A percentile compares a stretch with the other conserved stretches of the same genome.
phyloP scores from a whole-genome alignment of 2,113 vertebrate genomes.

The Callopanchax toddi region DNA sequence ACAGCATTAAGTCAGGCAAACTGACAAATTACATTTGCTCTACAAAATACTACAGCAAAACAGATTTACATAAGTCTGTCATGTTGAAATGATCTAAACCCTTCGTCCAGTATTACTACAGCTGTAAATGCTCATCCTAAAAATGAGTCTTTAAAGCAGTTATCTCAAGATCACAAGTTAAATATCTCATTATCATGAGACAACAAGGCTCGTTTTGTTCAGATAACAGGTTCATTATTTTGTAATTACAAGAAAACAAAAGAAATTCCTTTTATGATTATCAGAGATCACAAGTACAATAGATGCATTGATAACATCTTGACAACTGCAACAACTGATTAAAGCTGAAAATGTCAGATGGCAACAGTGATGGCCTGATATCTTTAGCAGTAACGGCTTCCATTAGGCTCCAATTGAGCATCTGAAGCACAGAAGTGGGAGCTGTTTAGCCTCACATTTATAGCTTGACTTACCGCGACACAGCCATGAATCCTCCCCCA shows the following conservation, averaged over 20 bases:
- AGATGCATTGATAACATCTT: constrained; percentile 5
- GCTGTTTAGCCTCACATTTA: background rate
- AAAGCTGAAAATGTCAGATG: constrained; percentile 17
- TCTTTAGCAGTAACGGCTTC: constrained; percentile 1
- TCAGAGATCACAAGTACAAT: constrained; percentile 4
- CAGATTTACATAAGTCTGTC: background rate
- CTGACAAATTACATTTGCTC: background rate
- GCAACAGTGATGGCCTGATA: constrained; percentile 14
- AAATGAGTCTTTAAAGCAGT: background rate
- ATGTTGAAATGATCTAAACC: background rate
- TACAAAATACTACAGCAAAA: background rate
- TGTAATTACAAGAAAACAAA: constrained; percentile 4
- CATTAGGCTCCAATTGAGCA: background rate
- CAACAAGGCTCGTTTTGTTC: background rate
- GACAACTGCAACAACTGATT: constrained; percentile 5
- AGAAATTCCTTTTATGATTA: constrained; percentile 5
- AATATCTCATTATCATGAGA: constrained; percentile 8
- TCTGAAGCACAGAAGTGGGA: constrained; percentile 2
- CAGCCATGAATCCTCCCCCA: background rate
- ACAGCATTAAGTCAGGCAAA: background rate
- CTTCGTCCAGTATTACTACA: background rate
- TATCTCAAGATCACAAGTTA: constrained; percentile 7
- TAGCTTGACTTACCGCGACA: background rate
- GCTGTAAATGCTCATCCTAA: background rate
- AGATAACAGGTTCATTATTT: constrained; percentile 13